A percentile compares a stretch with the other conserved stretches of the same genome.
phyloP scores from a whole-genome alignment of 2,113 vertebrate genomes.

The Pteropus alecto region DNA sequence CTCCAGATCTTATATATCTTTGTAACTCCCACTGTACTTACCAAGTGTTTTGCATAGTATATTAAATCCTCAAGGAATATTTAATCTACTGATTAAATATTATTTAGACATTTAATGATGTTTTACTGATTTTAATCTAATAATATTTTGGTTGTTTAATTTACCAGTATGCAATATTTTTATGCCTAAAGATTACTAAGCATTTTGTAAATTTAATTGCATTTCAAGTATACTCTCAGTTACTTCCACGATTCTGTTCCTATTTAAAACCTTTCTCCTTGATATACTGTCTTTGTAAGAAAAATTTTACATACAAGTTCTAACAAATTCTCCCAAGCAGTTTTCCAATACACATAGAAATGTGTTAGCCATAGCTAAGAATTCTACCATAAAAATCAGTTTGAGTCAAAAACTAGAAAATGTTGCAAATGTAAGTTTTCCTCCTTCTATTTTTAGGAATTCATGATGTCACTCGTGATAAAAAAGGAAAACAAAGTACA shows the following conservation, averaged over 20 bases:
- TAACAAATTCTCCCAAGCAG: neutral
- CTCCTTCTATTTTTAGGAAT: neutral
- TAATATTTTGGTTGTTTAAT: neutral
- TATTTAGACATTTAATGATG: neutral
- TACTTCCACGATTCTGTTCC: neutral
- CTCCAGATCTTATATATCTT: neutral
- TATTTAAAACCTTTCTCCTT: constrained; percentile 1
- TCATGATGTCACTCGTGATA: neutral
- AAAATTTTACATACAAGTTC: neutral
- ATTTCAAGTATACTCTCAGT: neutral
- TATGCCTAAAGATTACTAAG: neutral
- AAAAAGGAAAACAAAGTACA: constrained; percentile 25
- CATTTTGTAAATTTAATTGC: neutral
- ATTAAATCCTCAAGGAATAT: neutral
- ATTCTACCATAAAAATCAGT: neutral
- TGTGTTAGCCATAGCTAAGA: neutral
- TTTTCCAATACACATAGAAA: neutral
- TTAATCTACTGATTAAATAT: neutral
- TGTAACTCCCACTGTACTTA: neutral
- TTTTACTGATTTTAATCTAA: neutral
- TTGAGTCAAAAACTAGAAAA: constrained; percentile 27
- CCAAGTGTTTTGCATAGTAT: neutral
- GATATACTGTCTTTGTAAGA: neutral
- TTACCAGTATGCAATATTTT: neutral
- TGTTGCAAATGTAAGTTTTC: constrained; percentile 4